Percentiles rank a stretch among this genome's conserved stretches.
phyloP scores from a whole-genome alignment of 2,888 invertebrate species.

The Cheilosia vulpina region DNA sequence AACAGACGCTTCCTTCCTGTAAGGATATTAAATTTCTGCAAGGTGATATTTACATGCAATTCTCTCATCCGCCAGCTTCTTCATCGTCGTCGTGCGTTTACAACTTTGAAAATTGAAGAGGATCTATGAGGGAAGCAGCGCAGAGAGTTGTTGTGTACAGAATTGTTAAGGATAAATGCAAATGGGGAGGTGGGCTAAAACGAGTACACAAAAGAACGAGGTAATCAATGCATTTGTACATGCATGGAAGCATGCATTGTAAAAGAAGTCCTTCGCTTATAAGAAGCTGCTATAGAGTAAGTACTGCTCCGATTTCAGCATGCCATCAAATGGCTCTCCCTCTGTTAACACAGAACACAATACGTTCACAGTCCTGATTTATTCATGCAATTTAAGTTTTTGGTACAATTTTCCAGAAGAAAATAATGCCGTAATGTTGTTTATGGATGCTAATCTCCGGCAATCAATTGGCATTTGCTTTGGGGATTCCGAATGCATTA shows the following conservation, averaged over 20 bases:
- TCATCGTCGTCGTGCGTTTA: constrained; percentile 10
- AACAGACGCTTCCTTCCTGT: constrained; percentile 71
- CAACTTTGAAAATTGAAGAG: constrained; percentile 42
- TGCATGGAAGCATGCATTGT: constrained; percentile 71
- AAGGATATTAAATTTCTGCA: constrained; percentile 72
- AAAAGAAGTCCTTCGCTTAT: constrained; percentile 37
- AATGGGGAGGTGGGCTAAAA: constrained; percentile 7
- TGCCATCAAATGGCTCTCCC: constrained; percentile 1
- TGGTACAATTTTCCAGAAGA: constrained; percentile 56
- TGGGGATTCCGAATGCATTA: constrained; percentile 71
- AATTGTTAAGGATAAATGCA: constrained; percentile 42
- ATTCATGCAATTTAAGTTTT: constrained; percentile 74
- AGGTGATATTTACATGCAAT: constrained; percentile 70
- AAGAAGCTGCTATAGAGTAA: constrained; percentile 25
- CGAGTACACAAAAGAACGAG: constrained; percentile 46
- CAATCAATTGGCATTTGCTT: constrained; percentile 75
- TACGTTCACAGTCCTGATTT: constrained; percentile 67
- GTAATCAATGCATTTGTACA: constrained; percentile 74
- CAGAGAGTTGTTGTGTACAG: constrained; percentile 17
- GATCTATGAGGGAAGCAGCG: constrained; percentile 37
- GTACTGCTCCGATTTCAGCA: constrained; percentile 37
- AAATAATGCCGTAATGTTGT: constrained; percentile 74
- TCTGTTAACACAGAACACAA: constrained; percentile 36
- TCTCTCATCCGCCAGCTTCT: constrained; percentile 32
- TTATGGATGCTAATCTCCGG: constrained; percentile 76